Base-by-base conservation (phyloP, 2,113 vertebrate species). In the Pelvicachromis taeniatus region DNA sequence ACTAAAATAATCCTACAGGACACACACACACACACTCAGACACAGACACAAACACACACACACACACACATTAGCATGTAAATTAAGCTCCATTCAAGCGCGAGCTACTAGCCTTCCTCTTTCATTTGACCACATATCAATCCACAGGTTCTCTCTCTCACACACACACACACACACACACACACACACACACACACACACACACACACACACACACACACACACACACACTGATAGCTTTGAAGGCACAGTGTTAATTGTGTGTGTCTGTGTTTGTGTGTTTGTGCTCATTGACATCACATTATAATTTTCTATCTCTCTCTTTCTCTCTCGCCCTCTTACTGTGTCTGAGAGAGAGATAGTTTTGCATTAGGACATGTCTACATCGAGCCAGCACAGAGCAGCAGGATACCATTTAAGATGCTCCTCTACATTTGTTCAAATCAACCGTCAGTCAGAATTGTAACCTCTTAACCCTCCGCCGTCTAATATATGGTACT, bases 41-140 rank as follows among this genome's bases (percentile, higher is more conserved):
- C 35, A 81, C 53, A 85, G 61, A 80, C n/a, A 85, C 55, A 78
- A 58, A 58, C 81, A 84, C 79, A 87, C 85, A 85, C 52, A 87
- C 77, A 83, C 80, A 78, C 17, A n/a, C n/a, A 82, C 63, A 95
- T 95, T 96, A 95, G 94, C 94, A 96, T 96, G 94, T 93, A 96
- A 95, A 95, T 95, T 94, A 94, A 93, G 93, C 89, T 91, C 93
- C 91, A 92, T 94, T 94, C 94, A 94, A 93, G 91, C 93, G 85
- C 88, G 83, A 86, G 89, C 73, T 83, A 83, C 81, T 86, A 92
- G 88, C 91, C 90, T 92, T 95, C 95, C 75, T 90, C 87, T 95
- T 93, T 96, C 87, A 93, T 95, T 95, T 95, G 91, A 93, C 77
- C 48, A 93, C 75, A 91, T 89, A 93, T 95, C 92, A 94, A 94